Conservation (phyloP, 1,140 invertebrate genomes). For the Nylanderia fulva region DNA sequence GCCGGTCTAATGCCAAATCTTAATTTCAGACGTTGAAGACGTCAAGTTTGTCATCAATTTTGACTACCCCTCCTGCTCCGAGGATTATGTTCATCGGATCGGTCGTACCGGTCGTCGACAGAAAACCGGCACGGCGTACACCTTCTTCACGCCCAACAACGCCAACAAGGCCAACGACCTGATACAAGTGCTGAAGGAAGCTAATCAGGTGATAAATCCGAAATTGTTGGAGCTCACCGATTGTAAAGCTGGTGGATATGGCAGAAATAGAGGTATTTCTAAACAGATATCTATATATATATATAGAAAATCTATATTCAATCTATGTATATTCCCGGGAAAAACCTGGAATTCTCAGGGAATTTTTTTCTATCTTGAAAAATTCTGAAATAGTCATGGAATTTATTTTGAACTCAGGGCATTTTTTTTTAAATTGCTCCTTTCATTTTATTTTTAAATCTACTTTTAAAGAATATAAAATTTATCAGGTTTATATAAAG, state of each 20-base stretch:
- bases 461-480: no score
- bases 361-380: no score
- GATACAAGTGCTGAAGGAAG: slow-evolving; percentile 96
- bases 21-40: slow-evolving; percentile 98
- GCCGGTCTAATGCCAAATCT: slow-evolving; percentile 64
- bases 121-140: slow-evolving; percentile 99
- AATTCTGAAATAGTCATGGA: no score
- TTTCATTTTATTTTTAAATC: no score
- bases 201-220: slow-evolving; percentile 96
- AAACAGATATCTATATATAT: no score
- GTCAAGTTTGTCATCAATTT: slow-evolving; percentile 99
- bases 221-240: slow-evolving; percentile 89
- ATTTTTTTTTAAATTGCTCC: no score
- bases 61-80: slow-evolving; percentile 99
- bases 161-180: slow-evolving; percentile 97
- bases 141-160: slow-evolving; percentile 98
- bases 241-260: slow-evolving; percentile 80
- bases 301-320: no score
- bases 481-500: no score
- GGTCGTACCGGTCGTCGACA: slow-evolving; percentile 98
- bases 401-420: no score
- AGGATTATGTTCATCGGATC: slow-evolving; percentile 99
- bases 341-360: no score
- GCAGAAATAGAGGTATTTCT: slow-evolving; percentile 82
- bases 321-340: no score